Percentiles rank a stretch among this genome's conserved stretches.
phyloP scores from a whole-genome alignment of 2,113 vertebrate genomes.

The Tragulus kanchil region DNA sequence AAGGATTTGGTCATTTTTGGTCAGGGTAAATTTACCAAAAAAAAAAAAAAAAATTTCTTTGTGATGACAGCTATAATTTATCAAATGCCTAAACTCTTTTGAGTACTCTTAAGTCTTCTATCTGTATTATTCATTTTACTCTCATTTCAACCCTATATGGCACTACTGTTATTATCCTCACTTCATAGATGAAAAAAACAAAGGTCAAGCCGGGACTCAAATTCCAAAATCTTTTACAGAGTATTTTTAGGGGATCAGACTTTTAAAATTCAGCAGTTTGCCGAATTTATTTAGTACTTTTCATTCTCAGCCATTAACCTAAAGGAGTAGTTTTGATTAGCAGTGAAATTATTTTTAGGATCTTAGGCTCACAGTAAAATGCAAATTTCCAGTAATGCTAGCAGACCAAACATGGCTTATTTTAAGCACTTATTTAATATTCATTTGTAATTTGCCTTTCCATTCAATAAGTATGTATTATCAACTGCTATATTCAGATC shows the following conservation, averaged over 20 bases:
- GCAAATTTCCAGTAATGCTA: constrained; percentile 53
- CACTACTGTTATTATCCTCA: not conserved
- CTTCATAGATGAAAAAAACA: constrained; percentile 40
- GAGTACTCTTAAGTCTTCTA: not conserved
- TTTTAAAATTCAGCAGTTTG: constrained; percentile 16
- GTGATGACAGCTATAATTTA: not conserved
- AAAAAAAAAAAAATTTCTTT: not conserved
- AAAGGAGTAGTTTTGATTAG: constrained; percentile 40
- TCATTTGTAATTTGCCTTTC: constrained; percentile 48
- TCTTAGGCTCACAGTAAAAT: constrained; percentile 45
- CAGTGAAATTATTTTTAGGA: constrained; percentile 64
- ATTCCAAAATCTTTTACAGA: not conserved
- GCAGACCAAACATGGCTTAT: constrained; percentile 55
- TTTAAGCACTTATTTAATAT: constrained; percentile 67
- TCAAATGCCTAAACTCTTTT: not conserved
- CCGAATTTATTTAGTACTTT: constrained; percentile 37
- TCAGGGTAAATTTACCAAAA: not conserved
- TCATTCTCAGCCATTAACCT: constrained; percentile 22
- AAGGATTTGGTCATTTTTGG: not conserved
- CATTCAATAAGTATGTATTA: constrained; percentile 60
- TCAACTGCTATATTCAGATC: not conserved
- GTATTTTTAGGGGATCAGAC: not conserved
- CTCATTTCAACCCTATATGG: not conserved
- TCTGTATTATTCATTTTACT: not conserved
- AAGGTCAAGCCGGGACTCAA: not conserved